phyloP scores from a whole-genome alignment of 2,888 invertebrate genomes.

The Amphipyra tragopoginis region DNA sequence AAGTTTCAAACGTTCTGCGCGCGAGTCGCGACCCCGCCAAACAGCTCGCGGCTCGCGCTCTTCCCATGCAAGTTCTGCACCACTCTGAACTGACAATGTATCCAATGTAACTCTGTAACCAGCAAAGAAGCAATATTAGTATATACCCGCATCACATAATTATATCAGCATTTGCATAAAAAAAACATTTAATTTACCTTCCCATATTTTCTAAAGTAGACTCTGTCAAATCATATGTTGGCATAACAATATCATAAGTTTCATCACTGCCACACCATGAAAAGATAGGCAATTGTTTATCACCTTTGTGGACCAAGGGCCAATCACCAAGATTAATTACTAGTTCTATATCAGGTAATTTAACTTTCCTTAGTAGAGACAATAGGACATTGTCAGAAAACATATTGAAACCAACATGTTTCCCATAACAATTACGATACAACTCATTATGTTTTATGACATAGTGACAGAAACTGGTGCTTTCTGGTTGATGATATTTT shows the following conservation, averaged over 20 bases:
- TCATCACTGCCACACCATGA: constrained; percentile 98
- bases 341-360: constrained; percentile 96
- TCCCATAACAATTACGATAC: constrained; percentile 97
- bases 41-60: constrained; percentile 94
- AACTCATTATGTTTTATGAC: constrained; percentile 95
- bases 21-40: constrained; percentile 98
- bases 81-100: constrained; percentile 96
- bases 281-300: constrained; percentile 94
- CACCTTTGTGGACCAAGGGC: constrained; percentile 93
- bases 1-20: constrained; percentile 95
- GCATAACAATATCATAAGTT: constrained; percentile 96
- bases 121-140: constrained; percentile 2
- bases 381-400: constrained; percentile 97
- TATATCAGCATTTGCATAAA: not conserved
- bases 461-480: constrained; percentile 97
- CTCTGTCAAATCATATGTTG: constrained; percentile 98
- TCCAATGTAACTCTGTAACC: constrained; percentile 94
- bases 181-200: constrained; percentile 87
- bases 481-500: constrained; percentile 94
- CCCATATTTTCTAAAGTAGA: constrained; percentile 98
- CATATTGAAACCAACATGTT: constrained; percentile 98
- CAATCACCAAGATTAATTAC: constrained; percentile 98
- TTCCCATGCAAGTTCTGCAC: constrained; percentile 92
- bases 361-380: constrained; percentile 94
- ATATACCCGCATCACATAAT: not conserved